A percentile compares a stretch with the other conserved stretches of the same genome.
These are phyloP conservation scores for Sminthurides aquaticus DNA, from an alignment of 2,888 invertebrate genomes.

Conservation along the genomic window DNA sequence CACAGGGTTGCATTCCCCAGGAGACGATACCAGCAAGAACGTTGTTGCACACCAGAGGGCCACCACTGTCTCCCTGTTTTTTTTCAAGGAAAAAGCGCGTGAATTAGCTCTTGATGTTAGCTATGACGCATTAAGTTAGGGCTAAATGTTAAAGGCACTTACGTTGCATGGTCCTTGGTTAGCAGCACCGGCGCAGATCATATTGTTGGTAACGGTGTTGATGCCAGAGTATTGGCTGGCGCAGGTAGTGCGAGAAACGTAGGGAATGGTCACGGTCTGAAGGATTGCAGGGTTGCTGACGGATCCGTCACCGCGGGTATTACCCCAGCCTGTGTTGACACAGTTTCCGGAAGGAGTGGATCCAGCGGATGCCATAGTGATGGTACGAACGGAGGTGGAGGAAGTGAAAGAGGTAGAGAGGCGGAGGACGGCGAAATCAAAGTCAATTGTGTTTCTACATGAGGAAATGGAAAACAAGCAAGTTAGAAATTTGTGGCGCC, in stretches of 20 bases:
- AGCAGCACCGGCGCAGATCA: conserved; percentile 28
- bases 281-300: conserved; percentile 19
- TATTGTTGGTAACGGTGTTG: conserved; percentile 24
- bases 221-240: conserved; percentile 15
- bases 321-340: conserved; percentile 28
- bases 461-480: too few species aligned
- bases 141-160: too few species aligned
- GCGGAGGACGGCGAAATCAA: conserved; percentile 25
- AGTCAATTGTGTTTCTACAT: conserved; percentile 25
- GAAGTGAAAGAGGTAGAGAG: conserved; percentile 19
- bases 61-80: conserved; percentile 20
- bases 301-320: conserved; percentile 22
- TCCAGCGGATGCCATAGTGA: conserved; percentile 16
- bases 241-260: conserved; percentile 20
- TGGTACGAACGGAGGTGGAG: conserved; percentile 20
- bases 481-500: too few species aligned
- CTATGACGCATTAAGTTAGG: too few species aligned
- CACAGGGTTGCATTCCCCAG: conserved; percentile 33
- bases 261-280: conserved; percentile 20
- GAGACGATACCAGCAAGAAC: conserved; percentile 25
- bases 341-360: conserved; percentile 22
- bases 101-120: neutral
- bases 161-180: conserved; percentile 26
- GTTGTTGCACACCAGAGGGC: conserved; percentile 25
- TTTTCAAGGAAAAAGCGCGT: neutral